A percentile compares a stretch with the other conserved stretches of the same genome.
Conservation (phyloP, 2,797 vertebrate species). For the Enteromius argenteus region DNA sequence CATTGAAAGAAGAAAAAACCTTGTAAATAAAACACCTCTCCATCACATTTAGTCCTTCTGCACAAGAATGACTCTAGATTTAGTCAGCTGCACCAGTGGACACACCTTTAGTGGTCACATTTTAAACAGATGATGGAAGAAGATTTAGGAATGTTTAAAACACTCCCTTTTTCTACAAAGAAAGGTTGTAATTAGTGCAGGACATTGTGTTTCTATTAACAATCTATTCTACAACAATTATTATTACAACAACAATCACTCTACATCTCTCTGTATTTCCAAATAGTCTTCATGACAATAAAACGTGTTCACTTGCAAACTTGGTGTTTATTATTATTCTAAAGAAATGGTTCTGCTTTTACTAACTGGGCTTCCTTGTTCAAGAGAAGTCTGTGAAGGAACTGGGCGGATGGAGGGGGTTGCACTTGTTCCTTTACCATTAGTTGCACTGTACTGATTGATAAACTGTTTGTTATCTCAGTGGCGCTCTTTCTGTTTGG, state of each 20-base stretch:
- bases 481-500: conserved; percentile 78
- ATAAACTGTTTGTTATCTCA: conserved; percentile 66
- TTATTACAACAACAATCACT: not conserved
- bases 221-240: not conserved
- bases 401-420: not conserved
- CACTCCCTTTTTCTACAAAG: not conserved
- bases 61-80: not conserved
- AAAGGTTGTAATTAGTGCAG: not conserved
- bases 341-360: not conserved
- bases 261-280: not conserved
- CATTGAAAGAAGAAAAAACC: not conserved
- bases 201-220: not conserved
- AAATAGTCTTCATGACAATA: not conserved
- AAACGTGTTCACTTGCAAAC: not conserved
- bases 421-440: not conserved
- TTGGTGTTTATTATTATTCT: not conserved
- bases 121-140: not conserved
- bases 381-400: conserved; percentile 9
- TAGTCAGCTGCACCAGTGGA: not conserved
- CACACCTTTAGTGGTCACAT: not conserved
- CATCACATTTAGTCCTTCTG: not conserved
- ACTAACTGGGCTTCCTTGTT: not conserved
- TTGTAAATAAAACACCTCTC: conserved; percentile 10
- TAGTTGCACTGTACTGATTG: conserved; percentile 68
- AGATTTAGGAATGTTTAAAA: not conserved